A percentile compares a stretch with the other conserved stretches of the same genome.
phyloP scores from a whole-genome alignment of 2,113 vertebrate species.

The Sylvilagus bachmani region DNA sequence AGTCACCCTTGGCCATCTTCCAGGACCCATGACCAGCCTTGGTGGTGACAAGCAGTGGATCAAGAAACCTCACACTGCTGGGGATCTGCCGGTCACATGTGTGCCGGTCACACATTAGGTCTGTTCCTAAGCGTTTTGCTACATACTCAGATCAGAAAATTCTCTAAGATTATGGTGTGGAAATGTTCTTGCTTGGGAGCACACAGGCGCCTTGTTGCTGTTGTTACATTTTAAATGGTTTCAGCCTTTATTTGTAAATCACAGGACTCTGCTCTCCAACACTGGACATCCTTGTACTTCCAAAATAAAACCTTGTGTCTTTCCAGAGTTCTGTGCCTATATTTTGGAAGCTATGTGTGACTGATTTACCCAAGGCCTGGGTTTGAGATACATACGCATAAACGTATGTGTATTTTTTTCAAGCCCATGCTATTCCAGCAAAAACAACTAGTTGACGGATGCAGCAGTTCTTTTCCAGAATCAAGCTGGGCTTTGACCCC shows the following conservation, averaged over 20 bases:
- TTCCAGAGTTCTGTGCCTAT: background rate
- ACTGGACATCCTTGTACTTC: background rate
- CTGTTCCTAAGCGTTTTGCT: background rate
- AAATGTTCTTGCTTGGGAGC: background rate
- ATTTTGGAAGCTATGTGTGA: background rate
- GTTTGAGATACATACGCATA: background rate
- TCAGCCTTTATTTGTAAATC: conserved; percentile 26
- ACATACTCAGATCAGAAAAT: background rate
- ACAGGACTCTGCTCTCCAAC: background rate
- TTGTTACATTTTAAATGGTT: background rate
- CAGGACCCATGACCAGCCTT: background rate
- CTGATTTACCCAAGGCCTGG: background rate
- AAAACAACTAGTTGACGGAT: background rate
- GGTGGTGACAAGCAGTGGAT: too few species aligned
- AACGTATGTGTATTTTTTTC: background rate
- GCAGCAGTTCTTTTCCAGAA: conserved; percentile 10
- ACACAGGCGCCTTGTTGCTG: background rate
- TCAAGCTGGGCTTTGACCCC: background rate
- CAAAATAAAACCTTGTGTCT: background rate
- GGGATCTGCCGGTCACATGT: background rate
- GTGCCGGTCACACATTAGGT: background rate
- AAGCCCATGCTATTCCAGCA: background rate
- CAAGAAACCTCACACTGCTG: background rate
- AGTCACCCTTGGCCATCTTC: background rate
- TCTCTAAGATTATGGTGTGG: background rate